phyloP scores from a whole-genome alignment of 2,113 vertebrate species.

The Neodontobutis hainanensis region DNA sequence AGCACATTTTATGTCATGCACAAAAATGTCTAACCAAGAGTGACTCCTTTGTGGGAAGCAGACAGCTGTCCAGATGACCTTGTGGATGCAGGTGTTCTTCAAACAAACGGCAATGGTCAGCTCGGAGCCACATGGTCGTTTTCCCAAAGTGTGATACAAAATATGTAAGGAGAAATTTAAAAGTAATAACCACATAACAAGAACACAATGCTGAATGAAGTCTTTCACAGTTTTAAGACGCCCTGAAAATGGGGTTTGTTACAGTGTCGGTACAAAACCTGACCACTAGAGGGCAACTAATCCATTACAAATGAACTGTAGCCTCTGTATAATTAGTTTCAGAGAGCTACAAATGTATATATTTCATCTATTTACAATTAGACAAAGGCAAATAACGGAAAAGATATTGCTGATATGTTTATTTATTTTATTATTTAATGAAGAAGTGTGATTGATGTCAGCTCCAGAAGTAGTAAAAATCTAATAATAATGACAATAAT shows the following conservation, averaged over 20 bases:
- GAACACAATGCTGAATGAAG: not conserved
- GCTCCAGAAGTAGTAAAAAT: too few relatives aligned
- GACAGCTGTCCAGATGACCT: slow-evolving; percentile 65
- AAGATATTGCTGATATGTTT: too few relatives aligned
- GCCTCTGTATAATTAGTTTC: too few relatives aligned
- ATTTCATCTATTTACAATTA: too few relatives aligned
- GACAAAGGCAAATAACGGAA: too few relatives aligned
- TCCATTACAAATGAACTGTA: too few relatives aligned
- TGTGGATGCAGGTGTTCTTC: slow-evolving; percentile 44
- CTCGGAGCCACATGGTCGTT: slow-evolving; percentile 44
- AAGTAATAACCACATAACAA: not conserved
- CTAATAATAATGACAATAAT: too few relatives aligned
- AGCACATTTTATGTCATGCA: not conserved
- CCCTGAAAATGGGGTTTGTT: not conserved
- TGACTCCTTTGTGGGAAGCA: slow-evolving; percentile 64
- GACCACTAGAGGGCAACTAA: not conserved
- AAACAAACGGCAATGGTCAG: slow-evolving; percentile 29
- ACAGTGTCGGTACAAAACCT: not conserved
- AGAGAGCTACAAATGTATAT: too few relatives aligned
- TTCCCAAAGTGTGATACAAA: slow-evolving; percentile 49
- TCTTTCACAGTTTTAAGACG: not conserved
- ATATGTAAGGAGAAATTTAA: not conserved
- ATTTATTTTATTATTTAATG: too few relatives aligned
- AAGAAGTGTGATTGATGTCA: too few relatives aligned
- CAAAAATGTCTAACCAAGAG: not conserved